phyloP scores from a whole-genome alignment of 2,797 vertebrate genomes.

The Triplophysa bombifrons region DNA sequence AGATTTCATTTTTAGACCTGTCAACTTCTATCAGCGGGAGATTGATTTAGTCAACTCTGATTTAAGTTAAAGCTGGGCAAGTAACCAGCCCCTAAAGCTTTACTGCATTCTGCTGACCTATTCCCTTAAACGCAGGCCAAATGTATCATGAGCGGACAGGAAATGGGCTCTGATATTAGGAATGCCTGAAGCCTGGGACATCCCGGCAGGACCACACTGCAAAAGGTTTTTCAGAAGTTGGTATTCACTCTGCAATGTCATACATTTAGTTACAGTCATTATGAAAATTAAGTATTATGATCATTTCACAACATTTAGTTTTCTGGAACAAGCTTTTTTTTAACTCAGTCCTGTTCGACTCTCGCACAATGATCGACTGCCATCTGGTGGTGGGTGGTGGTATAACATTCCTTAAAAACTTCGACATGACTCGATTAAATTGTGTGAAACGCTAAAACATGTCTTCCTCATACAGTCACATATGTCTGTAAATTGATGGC shows the following conservation, averaged over 20 bases:
- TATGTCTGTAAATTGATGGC: no score
- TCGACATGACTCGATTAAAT: no score
- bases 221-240: constrained; percentile 22
- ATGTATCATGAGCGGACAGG: constrained; percentile 66
- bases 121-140: constrained; percentile 62
- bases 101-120: constrained; percentile 54
- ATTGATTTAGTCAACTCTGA: constrained; percentile 55
- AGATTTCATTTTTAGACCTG: constrained; percentile 39
- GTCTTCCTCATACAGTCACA: no score
- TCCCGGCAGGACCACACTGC: constrained; percentile 24
- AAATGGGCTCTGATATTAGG: constrained; percentile 77
- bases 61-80: constrained; percentile 51
- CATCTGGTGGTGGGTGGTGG: constrained; percentile 18
- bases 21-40: constrained; percentile 53
- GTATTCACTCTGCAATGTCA: background rate
- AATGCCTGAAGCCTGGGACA: constrained; percentile 64
- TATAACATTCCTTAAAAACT: background rate
- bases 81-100: constrained; percentile 43
- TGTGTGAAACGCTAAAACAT: no score
- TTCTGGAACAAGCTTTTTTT: background rate
- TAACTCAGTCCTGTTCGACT: background rate
- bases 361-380: background rate
- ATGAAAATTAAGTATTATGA: background rate
- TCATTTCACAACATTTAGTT: background rate
- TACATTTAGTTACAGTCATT: background rate